phyloP scores from a whole-genome alignment of 2,888 invertebrate species.

The Auanema freiburgensis region DNA sequence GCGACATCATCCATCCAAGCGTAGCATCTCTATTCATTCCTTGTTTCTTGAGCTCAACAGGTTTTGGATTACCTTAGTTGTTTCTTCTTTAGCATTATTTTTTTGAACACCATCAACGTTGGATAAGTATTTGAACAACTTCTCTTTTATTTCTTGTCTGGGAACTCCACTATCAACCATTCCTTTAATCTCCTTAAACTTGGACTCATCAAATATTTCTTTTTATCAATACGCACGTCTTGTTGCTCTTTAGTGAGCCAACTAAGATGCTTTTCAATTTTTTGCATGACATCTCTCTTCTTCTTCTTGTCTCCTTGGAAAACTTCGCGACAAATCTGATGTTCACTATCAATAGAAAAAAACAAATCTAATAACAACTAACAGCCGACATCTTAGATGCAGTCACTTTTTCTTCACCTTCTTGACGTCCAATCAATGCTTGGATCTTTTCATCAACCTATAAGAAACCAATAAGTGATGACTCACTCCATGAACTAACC shows the following conservation, averaged over 20 bases:
- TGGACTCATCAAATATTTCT: not conserved
- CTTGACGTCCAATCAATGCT: slow-evolving; percentile 26
- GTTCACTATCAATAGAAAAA: not conserved
- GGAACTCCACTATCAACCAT: slow-evolving; percentile 37
- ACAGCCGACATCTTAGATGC: slow-evolving; percentile 31
- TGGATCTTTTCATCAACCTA: slow-evolving; percentile 22
- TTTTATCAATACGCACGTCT: not conserved
- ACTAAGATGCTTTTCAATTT: slow-evolving; percentile 35
- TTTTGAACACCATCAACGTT: slow-evolving; percentile 23
- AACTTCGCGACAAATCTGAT: not conserved
- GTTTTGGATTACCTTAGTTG: not conserved
- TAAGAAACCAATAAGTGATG: not conserved
- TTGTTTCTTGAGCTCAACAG: too few species aligned
- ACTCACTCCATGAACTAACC: slow-evolving; percentile 1
- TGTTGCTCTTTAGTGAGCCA: slow-evolving; percentile 29
- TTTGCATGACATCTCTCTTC: slow-evolving; percentile 19
- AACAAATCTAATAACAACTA: not conserved
- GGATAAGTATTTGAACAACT: slow-evolving; percentile 42
- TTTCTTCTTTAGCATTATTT: slow-evolving; percentile 22
- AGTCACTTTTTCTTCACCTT: slow-evolving; percentile 24
- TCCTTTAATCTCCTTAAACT: slow-evolving; percentile 9
- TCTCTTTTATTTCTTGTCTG: slow-evolving; percentile 43
- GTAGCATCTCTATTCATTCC: slow-evolving; percentile 37
- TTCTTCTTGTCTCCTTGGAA: slow-evolving; percentile 6
- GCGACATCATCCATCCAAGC: slow-evolving; percentile 50